Base-by-base conservation (phyloP, 30 jellyfish, hydroid and myxozoan genomes). In the Morbakka virulenta region DNA sequence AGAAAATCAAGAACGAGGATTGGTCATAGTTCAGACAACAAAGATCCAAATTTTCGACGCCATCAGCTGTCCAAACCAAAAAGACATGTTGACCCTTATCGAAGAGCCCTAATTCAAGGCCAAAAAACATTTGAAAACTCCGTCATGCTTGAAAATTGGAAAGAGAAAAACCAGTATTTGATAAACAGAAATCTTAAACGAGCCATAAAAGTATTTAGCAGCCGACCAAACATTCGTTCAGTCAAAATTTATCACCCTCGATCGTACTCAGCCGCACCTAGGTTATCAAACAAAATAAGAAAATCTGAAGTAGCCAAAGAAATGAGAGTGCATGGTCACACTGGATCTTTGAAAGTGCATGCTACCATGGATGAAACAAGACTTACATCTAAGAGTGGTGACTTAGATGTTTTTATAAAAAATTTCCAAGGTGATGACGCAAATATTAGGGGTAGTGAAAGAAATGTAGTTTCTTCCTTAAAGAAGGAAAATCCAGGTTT, bases 111-210 rank as follows among this genome's bases (percentile, higher is more conserved):
- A 24, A 28, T 31, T 14, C 93, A 77, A 61, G 96, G 96, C n/a
- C 72, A 69, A 47, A 86, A 65, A 29, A 86, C 90, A 47, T 86
- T 86, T 69, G 91, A 69, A 34, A 86, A 86, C 35, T 86, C 96
- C 25, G 65, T 86, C 4, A 76, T 86, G 91, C 84, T 86, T 24
- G 96, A 76, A 28, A 68, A 86, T 24, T 86, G 96, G 96, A 86
- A 61, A 35, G 32, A 53, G 27, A 75, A 76, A 68, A 76, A 86
- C 28, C 20, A 63, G 12, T 64, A 76, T 0, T 27, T 30, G 52
- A 68, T 76, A 65, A 68, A 64, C 2, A 25, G 69, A 31, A 86
- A 86, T 48, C 30, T 52, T 2, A 69, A 47, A 2, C 57, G 84
- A 62, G 41, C 22, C 4, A 79, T 68, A 28, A 70, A 61, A 26